phyloP scores from a whole-genome alignment of 2,797 vertebrate genomes.

The Hyperoplus immaculatus region DNA sequence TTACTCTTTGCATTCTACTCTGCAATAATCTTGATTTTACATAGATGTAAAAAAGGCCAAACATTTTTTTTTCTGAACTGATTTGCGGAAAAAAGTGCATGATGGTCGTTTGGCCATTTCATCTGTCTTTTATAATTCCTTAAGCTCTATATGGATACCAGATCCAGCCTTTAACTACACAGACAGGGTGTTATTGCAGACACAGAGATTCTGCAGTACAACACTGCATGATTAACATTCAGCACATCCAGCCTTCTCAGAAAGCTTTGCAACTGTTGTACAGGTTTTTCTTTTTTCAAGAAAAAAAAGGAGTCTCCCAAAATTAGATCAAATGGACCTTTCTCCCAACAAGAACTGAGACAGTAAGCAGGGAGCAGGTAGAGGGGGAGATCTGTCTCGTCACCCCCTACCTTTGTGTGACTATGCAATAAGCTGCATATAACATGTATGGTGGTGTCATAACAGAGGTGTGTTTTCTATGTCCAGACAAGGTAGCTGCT shows the following conservation, averaged over 20 bases:
- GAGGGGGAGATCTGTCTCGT: conserved; percentile 30
- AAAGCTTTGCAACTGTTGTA: conserved; percentile 79
- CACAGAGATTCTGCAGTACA: conserved; percentile 72
- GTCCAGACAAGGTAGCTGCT: conserved; percentile 75
- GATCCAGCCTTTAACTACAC: conserved; percentile 74
- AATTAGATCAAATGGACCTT: conserved; percentile 69
- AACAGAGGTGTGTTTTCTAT: conserved; percentile 70
- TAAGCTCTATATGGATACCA: conserved; percentile 69
- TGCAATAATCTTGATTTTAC: conserved; percentile 63
- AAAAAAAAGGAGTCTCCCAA: conserved; percentile 72
- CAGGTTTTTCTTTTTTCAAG: conserved; percentile 65
- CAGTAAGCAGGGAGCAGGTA: conserved; percentile 58
- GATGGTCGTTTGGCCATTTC: conserved; percentile 66
- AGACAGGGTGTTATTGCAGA: conserved; percentile 72
- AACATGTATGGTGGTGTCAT: conserved; percentile 49
- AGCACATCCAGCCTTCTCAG: conserved; percentile 79
- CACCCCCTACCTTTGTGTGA: conserved; percentile 47
- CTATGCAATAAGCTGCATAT: conserved; percentile 71
- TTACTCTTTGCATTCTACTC: conserved; percentile 43
- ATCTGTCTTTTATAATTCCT: conserved; percentile 58
- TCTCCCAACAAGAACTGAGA: conserved; percentile 69
- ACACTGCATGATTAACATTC: conserved; percentile 78
- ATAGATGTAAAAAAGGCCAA: conserved; percentile 62
- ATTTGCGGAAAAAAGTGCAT: conserved; percentile 64
- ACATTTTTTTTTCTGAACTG: conserved; percentile 38